A percentile compares a stretch with the other conserved stretches of the same genome.
Evolutionary conservation across 2,797 vertebrate species (phyloP).

Genomic region (Calcarius lapponicus): DNA sequence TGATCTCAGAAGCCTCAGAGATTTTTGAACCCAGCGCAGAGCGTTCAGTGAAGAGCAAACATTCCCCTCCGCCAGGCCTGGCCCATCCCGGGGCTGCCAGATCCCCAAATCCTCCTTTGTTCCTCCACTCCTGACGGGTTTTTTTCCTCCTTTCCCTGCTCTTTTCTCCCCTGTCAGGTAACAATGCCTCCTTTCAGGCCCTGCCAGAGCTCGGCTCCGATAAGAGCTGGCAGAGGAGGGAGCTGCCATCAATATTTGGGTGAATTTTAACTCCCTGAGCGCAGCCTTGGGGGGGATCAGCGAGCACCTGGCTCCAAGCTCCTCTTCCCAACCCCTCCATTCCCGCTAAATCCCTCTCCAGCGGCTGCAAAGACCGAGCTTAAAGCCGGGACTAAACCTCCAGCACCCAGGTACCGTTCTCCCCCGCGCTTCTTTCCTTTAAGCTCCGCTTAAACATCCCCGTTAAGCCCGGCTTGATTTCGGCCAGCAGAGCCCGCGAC

Average conservation of each 20-base stretch:
- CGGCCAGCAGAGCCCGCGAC: not conserved
- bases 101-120: conserved; percentile 72
- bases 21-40: accelerated
- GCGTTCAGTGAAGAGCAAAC: not conserved
- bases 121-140: conserved; percentile 15
- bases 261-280: conserved; percentile 52
- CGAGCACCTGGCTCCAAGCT: conserved; percentile 16
- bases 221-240: conserved; percentile 67
- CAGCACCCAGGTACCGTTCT: conserved; percentile 34
- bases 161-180: conserved; percentile 13
- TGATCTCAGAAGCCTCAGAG: not conserved
- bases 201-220: conserved; percentile 61
- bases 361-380: not conserved
- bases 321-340: not conserved
- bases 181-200: conserved; percentile 79
- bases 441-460: not conserved
- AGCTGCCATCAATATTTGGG: conserved; percentile 63
- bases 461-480: not conserved
- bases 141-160: not conserved
- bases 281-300: conserved; percentile 12
- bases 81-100: not conserved
- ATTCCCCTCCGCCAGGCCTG: not conserved
- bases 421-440: not conserved
- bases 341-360: not conserved
- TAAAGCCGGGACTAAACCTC: not conserved